phyloP scores from a whole-genome alignment of 2,113 vertebrate species.

The Axis porcinus region DNA sequence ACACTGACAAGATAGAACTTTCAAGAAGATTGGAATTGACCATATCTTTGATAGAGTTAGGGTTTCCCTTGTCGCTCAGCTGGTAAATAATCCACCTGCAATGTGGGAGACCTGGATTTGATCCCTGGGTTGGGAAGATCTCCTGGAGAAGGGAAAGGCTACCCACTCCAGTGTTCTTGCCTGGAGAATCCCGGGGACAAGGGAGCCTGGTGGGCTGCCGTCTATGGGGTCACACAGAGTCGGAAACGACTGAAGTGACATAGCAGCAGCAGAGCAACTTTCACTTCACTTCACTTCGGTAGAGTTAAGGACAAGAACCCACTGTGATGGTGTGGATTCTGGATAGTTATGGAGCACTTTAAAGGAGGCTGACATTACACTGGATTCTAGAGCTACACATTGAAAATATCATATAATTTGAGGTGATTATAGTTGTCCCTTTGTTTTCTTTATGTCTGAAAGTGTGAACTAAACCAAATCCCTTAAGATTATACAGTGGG shows the following conservation, averaged over 20 bases:
- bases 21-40: background rate
- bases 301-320: background rate
- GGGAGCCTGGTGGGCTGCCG: no score
- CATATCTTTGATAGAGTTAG: no score
- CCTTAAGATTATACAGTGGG: background rate
- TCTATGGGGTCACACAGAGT: background rate
- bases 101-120: background rate
- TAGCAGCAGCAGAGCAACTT: background rate
- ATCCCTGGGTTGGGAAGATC: background rate
- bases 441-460: background rate
- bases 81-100: background rate
- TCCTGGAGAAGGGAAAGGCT: background rate
- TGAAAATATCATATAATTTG: background rate
- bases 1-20: background rate
- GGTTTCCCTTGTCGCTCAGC: background rate
- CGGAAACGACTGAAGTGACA: background rate
- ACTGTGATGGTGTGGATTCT: background rate
- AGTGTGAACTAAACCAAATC: background rate
- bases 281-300: background rate
- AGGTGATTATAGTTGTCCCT: background rate
- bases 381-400: background rate
- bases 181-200: background rate
- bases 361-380: background rate
- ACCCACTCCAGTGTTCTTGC: background rate
- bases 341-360: background rate